phyloP scores from a whole-genome alignment of 2,888 invertebrate species.

The Orthosia incerta region DNA sequence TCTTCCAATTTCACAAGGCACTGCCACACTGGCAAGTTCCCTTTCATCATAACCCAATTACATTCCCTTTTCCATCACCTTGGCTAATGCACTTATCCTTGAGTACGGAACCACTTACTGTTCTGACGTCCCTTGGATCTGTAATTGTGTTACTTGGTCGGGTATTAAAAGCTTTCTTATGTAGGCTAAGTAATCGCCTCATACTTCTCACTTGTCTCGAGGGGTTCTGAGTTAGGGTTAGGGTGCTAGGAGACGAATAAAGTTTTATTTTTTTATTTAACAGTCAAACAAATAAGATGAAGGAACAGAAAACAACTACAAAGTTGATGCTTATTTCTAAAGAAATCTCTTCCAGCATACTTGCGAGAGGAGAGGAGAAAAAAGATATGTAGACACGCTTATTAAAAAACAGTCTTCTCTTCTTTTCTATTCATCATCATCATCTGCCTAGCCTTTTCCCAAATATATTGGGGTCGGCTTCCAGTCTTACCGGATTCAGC shows the following conservation, averaged over 20 bases:
- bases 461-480: too few species aligned
- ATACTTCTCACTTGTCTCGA: constrained; percentile 24
- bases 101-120: constrained; percentile 64
- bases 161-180: constrained; percentile 74
- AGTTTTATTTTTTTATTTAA: too few species aligned
- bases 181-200: constrained; percentile 45
- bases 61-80: constrained; percentile 51
- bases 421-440: too few species aligned
- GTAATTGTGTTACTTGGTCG: constrained; percentile 69
- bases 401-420: too few species aligned
- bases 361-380: too few species aligned
- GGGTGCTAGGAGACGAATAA: neutral
- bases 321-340: too few species aligned
- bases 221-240: constrained; percentile 1
- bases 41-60: constrained; percentile 59
- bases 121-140: constrained; percentile 59
- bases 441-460: too few species aligned
- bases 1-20: constrained; percentile 26
- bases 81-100: constrained; percentile 66
- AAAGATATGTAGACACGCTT: too few species aligned
- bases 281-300: too few species aligned
- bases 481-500: too few species aligned
- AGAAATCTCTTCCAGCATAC: too few species aligned
- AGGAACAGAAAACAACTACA: too few species aligned
- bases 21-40: constrained; percentile 9